Base-by-base conservation (phyloP, 2,888 invertebrate species). In the Nudaria mundana region DNA sequence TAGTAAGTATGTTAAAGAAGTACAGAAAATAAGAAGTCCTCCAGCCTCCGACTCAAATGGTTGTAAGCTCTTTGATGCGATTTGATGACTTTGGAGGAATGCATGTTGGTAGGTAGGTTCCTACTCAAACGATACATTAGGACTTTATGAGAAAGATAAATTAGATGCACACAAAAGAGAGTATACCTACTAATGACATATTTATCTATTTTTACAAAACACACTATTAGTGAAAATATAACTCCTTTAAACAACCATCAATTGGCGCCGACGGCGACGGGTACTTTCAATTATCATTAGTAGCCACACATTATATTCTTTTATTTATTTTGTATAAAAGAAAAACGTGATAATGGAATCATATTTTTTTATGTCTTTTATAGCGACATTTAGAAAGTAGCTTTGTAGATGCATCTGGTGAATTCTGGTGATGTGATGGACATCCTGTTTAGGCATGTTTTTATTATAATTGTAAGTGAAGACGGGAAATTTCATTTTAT, bases 241-340 rank as follows among this genome's bases (percentile, higher is more conserved):
- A 24, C 8, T 16, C 14, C 32, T 43, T 48, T 47, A 37, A 40
- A 49, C 49, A 48, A 14, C 28, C 10, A 51, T 40, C 26, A 16
- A 11, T 15, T 3, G 23, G 15, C 15, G 42, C 23, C 33, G 14
- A 16, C 31, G 30, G 16, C 30, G 30, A 23, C 41, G 31, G 40
- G 40, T 43, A 46, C 56, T 52, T 46, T 39, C 36, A 30, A 40
- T 57, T 36, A 44, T 33, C 42, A 56, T 51, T 57, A 57, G 37
- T 22, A 30, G 11, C 29, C 41, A 40, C 41, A 47, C 31, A 36
- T 34, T 25, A 41, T 37, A 36, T 24, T 40, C 28, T n/a, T n/a
- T n/a, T n/a, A n/a, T n/a, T n/a, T n/a, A n/a, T n/a, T n/a, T n/a
- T n/a, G n/a, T n/a, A 12, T 29, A 15, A 18, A n/a, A 24, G 24